Conservation (phyloP, 2,888 invertebrate genomes). For the Dolichopus griseipennis region DNA sequence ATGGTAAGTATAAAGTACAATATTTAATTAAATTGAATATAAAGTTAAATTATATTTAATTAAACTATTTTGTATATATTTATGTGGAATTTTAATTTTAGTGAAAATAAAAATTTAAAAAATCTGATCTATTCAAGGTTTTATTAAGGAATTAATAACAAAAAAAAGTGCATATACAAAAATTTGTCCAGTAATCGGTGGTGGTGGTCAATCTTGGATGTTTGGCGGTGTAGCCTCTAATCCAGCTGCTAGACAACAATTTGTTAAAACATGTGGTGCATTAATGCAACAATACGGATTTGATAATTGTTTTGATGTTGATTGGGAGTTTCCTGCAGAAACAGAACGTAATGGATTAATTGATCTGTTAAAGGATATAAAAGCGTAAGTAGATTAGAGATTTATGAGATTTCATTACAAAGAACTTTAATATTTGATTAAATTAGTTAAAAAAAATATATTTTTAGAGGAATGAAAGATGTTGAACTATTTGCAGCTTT, state of each 20-base stretch:
- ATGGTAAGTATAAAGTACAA: neutral
- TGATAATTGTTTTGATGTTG: conserved; percentile 70
- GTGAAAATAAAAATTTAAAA: too few relatives aligned
- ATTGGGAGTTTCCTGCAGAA: conserved; percentile 77
- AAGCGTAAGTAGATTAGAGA: too few relatives aligned
- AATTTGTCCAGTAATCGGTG: neutral
- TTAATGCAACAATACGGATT: conserved; percentile 68
- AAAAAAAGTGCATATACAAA: neutral
- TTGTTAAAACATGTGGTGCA: conserved; percentile 61
- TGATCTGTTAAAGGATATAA: neutral
- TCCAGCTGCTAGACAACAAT: conserved; percentile 55
- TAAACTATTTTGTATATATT: too few relatives aligned
- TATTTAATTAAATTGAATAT: too few relatives aligned
- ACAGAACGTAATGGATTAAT: neutral
- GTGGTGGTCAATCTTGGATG: neutral
- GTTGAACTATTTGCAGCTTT: neutral
- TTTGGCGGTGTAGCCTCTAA: conserved; percentile 33
- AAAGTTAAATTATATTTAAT: too few relatives aligned
- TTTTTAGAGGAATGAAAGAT: neutral
- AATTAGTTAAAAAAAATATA: too few relatives aligned
- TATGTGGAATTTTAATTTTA: too few relatives aligned
- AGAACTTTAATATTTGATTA: neutral
- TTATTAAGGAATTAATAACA: neutral
- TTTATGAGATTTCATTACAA: too few relatives aligned
- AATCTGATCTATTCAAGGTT: neutral